Conservation (phyloP, 2,888 invertebrate species). For the Sussaba pulchella region DNA sequence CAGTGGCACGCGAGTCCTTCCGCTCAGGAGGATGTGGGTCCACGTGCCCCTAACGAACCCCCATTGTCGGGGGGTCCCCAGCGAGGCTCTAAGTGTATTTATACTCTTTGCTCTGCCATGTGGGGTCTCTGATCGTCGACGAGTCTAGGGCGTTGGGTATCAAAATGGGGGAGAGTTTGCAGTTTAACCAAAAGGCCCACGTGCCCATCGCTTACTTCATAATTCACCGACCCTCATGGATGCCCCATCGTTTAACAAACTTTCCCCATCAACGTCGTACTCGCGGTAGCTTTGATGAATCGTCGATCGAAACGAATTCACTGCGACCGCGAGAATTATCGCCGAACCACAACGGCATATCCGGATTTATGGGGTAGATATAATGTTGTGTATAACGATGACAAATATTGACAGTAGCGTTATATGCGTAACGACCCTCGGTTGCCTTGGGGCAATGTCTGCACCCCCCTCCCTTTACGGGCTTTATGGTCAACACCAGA, state of each 20-base stretch:
- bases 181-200: constrained; percentile 5
- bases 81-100: constrained; percentile 36
- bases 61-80: constrained; percentile 33
- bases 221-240: neutral
- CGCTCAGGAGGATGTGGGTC: constrained; percentile 41
- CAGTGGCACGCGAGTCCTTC: constrained; percentile 49
- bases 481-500: no score
- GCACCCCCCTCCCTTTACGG: neutral
- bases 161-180: neutral
- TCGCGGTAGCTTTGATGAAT: neutral
- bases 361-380: constrained; percentile 5
- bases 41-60: constrained; percentile 58
- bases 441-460: neutral
- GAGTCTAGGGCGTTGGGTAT: neutral
- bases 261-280: neutral
- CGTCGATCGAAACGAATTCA: neutral
- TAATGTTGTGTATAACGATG: neutral
- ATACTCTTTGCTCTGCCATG: constrained; percentile 49
- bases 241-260: neutral
- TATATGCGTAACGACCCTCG: constrained; percentile 1
- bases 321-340: neutral
- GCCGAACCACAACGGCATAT: neutral
- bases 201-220: neutral
- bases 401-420: constrained; percentile 32
- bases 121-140: constrained; percentile 32